phyloP scores from a whole-genome alignment of 2,888 invertebrate species.

The Latrodectus elegans region DNA sequence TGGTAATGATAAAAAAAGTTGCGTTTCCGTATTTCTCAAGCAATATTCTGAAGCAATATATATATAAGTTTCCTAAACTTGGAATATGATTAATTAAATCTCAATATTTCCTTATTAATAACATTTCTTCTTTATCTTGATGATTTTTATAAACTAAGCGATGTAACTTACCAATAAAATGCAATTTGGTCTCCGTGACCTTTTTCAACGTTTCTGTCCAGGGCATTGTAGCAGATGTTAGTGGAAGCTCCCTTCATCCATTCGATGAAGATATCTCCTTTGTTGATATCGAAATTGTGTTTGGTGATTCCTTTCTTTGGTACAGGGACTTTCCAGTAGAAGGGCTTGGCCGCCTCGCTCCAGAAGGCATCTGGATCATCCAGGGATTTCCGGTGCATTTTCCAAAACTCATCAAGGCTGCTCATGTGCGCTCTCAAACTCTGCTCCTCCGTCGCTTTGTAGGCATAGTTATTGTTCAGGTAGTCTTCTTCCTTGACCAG shows the following conservation, averaged over 20 bases:
- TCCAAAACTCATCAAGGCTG: conserved; percentile 83
- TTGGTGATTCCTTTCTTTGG: conserved; percentile 83
- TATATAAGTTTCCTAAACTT: too few species aligned
- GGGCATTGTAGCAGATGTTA: conserved; percentile 95
- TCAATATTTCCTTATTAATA: too few species aligned
- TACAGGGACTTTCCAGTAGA: conserved; percentile 85
- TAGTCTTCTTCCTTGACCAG: background rate
- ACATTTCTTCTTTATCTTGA: too few species aligned
- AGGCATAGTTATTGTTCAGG: conserved; percentile 10
- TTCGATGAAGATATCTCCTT: conserved; percentile 93
- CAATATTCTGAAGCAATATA: too few species aligned
- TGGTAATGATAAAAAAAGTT: too few species aligned
- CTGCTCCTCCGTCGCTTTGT: conserved; percentile 37
- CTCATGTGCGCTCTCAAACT: conserved; percentile 13
- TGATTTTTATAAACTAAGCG: too few species aligned
- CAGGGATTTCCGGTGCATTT: conserved; percentile 89
- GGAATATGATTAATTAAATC: too few species aligned
- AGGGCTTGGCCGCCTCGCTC: conserved; percentile 93
- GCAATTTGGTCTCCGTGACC: conserved; percentile 93
- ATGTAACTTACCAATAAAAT: conserved; percentile 89
- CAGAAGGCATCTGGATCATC: conserved; percentile 93
- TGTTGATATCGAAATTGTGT: conserved; percentile 93
- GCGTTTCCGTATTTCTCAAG: too few species aligned
- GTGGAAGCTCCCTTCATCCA: conserved; percentile 97
- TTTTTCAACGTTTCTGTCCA: conserved; percentile 92